phyloP scores from a whole-genome alignment of 1,140 invertebrate genomes.

The Eufriesea mexicana region DNA sequence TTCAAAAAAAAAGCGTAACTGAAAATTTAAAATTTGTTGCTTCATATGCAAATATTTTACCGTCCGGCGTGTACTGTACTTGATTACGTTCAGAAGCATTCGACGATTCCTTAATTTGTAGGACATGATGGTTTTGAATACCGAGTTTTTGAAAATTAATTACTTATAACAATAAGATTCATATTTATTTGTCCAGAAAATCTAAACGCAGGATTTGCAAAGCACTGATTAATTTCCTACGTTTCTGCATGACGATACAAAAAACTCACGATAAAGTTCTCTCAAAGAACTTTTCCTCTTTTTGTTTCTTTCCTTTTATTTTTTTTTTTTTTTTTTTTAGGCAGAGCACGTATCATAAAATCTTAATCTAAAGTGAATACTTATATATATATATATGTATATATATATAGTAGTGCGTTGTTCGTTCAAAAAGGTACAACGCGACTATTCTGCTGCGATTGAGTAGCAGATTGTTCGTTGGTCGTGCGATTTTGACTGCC shows the following conservation, averaged over 20 bases:
- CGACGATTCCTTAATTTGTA: conserved; percentile 55
- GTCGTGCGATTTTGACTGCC: conserved; percentile 68
- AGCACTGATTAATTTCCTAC: conserved; percentile 41
- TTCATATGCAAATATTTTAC: conserved; percentile 18
- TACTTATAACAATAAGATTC: conserved; percentile 62
- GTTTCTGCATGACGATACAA: conserved; percentile 40
- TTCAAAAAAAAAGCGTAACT: conserved; percentile 31
- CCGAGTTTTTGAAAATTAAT: conserved; percentile 58
- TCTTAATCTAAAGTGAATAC: conserved; percentile 75
- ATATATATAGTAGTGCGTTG: conserved; percentile 65
- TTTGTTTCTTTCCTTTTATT: conserved; percentile 22
- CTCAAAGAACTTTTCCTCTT: conserved; percentile 29
- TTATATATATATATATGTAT: conserved; percentile 73
- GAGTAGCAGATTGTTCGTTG: conserved; percentile 67
- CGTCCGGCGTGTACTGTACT: conserved; percentile 38
- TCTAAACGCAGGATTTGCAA: conserved; percentile 58
- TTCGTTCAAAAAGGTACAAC: conserved; percentile 61
- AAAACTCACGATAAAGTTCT: conserved; percentile 45
- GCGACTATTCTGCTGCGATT: conserved; percentile 73
- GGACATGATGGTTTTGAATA: conserved; percentile 50
- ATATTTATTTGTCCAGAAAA: conserved; percentile 56
- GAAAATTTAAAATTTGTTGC: conserved; percentile 32
- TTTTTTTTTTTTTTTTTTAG: conserved; percentile 38
- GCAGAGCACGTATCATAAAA: conserved; percentile 73
- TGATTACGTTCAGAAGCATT: conserved; percentile 52